phyloP scores from a whole-genome alignment of 2,113 vertebrate species.

The Podarcis raffonei region DNA sequence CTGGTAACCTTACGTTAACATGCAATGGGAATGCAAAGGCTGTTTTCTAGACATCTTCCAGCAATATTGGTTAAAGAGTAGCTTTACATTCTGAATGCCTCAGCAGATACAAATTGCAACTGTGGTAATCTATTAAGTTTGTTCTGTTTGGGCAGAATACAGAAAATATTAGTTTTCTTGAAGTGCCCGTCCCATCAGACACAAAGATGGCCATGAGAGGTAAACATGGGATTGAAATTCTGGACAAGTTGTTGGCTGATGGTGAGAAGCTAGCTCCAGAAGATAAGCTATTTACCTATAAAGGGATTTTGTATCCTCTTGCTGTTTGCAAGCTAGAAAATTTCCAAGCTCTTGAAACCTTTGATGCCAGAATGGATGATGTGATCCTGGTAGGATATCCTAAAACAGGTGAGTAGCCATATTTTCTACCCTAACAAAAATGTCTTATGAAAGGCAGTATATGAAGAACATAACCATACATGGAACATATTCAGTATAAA shows the following conservation, averaged over 20 bases:
- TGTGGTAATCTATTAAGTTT: background rate
- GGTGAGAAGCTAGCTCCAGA: background rate
- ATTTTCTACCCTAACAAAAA: too few species aligned
- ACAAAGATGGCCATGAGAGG: background rate
- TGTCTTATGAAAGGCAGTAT: too few species aligned
- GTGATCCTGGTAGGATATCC: conserved; percentile 8
- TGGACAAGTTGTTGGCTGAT: background rate
- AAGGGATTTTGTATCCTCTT: background rate
- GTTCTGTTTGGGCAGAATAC: background rate
- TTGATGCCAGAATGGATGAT: conserved; percentile 2
- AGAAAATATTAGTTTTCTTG: too few species aligned
- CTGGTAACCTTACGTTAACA: background rate
- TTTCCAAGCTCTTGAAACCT: conserved; percentile 3
- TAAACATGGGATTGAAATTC: background rate
- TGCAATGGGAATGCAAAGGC: background rate
- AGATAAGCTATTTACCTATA: background rate
- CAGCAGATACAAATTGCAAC: too few species aligned
- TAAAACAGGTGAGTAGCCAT: conserved; percentile 11
- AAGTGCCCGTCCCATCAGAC: background rate
- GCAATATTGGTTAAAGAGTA: background rate
- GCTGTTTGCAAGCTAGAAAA: background rate
- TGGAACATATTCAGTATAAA: too few species aligned
- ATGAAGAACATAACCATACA: too few species aligned
- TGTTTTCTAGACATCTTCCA: too few species aligned
- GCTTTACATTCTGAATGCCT: too few species aligned